These are phyloP conservation scores for Apotomis capreana DNA, from an alignment of 2,888 invertebrate genomes.

Conservation along the genomic window DNA sequence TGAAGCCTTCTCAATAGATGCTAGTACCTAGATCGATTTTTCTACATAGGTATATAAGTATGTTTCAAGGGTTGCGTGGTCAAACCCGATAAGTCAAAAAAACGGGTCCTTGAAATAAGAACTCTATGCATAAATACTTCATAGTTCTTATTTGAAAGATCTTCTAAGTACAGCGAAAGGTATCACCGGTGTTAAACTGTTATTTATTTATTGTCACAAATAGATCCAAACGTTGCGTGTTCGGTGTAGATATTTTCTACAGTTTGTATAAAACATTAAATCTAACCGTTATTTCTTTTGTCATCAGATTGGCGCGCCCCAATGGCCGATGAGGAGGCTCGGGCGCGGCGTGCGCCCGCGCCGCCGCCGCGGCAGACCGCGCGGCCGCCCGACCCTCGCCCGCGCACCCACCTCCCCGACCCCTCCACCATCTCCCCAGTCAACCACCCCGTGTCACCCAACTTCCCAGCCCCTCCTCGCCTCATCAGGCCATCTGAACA, in stretches of 20 bases:
- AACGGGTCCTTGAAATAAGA: too few relatives aligned
- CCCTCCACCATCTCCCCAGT: not conserved
- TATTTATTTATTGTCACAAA: too few relatives aligned
- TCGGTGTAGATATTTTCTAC: not conserved
- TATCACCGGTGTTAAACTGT: too few relatives aligned
- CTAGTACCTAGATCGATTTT: too few relatives aligned
- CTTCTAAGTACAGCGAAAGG: too few relatives aligned
- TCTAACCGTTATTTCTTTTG: conserved; percentile 44
- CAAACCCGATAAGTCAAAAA: too few relatives aligned
- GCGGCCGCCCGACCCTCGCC: conserved; percentile 38
- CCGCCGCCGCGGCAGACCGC: conserved; percentile 51
- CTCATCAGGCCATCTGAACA: conserved; percentile 49
- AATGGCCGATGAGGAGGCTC: conserved; percentile 79
- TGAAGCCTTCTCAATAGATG: too few relatives aligned
- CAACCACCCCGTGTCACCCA: conserved; percentile 5
- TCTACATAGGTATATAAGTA: too few relatives aligned
- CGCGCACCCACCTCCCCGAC: conserved; percentile 38
- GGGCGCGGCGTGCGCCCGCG: conserved; percentile 69
- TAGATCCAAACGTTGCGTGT: too few relatives aligned
- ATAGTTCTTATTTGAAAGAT: too few relatives aligned
- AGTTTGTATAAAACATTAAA: not conserved
- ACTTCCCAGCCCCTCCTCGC: conserved; percentile 47
- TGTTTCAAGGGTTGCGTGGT: too few relatives aligned
- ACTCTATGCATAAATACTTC: too few relatives aligned
- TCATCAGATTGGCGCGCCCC: conserved; percentile 80